Evolutionary conservation across 53 echinoderm and acorn worm species (phyloP).

Genomic region (Echinarachnius parma): DNA sequence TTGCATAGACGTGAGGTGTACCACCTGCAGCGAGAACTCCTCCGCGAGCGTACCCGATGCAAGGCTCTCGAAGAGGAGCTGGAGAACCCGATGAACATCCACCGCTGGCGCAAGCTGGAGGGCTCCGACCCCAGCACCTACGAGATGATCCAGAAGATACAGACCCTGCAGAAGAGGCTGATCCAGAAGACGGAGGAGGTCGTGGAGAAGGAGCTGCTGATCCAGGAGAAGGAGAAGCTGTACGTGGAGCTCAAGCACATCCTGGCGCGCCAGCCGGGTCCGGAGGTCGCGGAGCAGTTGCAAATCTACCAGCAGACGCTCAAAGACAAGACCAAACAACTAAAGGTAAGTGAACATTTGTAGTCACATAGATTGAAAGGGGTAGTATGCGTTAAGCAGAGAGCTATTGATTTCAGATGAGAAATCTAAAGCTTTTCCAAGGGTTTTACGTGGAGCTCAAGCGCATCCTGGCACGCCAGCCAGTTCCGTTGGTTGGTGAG

Average conservation of each 20-base stretch:
- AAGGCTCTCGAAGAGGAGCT: conserved; percentile 97
- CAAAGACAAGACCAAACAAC: conserved; percentile 98
- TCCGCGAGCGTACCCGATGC: conserved; percentile 90
- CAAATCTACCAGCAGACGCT: conserved; percentile 97
- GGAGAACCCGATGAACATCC: conserved; percentile 99
- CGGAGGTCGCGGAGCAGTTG: conserved; percentile 97
- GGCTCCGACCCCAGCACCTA: conserved; percentile 99
- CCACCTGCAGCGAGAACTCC: conserved; percentile 94
- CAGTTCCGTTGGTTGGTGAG: conserved; percentile 96
- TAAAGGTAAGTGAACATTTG: conserved; percentile 91
- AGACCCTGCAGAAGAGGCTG: conserved; percentile 86
- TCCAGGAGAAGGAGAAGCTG: conserved; percentile 98
- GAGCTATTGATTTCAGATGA: too few species aligned
- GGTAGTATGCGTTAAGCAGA: too few species aligned
- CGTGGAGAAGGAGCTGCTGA: conserved; percentile 95
- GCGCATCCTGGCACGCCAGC: conserved; percentile 93
- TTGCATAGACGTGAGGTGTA: conserved; percentile 89
- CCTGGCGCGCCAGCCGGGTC: conserved; percentile 94
- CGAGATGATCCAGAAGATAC: conserved; percentile 99
- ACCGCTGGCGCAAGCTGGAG: conserved; percentile 97
- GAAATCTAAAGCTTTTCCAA: too few species aligned
- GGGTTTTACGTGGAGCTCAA: too few species aligned
- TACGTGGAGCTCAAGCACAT: conserved; percentile 98
- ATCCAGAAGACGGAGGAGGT: conserved; percentile 99
- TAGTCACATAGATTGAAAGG: too few species aligned